Percentiles rank a stretch among this genome's conserved stretches.
Evolutionary conservation across 2,797 vertebrate species (phyloP).

Genomic region (Gephyroberyx darwinii): DNA sequence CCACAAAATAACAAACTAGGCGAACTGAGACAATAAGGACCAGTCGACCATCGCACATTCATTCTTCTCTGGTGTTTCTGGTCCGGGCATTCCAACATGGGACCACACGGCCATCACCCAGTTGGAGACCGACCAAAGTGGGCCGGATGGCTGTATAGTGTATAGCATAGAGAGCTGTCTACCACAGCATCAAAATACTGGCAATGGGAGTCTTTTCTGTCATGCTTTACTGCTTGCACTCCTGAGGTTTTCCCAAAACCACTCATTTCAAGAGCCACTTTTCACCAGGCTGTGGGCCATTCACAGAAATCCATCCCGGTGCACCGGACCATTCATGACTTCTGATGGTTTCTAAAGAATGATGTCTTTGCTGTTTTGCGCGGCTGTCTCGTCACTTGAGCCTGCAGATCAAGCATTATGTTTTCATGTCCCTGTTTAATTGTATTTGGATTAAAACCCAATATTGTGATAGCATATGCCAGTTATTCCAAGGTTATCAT

Average conservation of each 20-base stretch:
- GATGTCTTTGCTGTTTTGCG: slow-evolving; percentile 6
- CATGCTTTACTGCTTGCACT: slow-evolving; percentile 53
- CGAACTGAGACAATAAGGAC: slow-evolving; percentile 24
- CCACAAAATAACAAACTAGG: slow-evolving; percentile 47
- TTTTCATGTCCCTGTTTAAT: neutral
- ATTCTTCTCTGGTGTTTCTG: slow-evolving; percentile 17
- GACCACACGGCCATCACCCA: slow-evolving; percentile 26
- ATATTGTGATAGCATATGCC: neutral
- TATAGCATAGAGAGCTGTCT: slow-evolving; percentile 33
- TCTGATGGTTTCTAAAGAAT: slow-evolving; percentile 49
- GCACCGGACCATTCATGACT: slow-evolving; percentile 48
- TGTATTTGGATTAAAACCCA: neutral
- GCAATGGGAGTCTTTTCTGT: slow-evolving; percentile 31
- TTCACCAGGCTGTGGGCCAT: slow-evolving; percentile 48
- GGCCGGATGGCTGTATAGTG: neutral
- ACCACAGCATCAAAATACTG: slow-evolving; percentile 55
- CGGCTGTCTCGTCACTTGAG: slow-evolving; percentile 1
- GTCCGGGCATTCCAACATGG: slow-evolving; percentile 34
- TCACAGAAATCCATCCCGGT: slow-evolving; percentile 51
- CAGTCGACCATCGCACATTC: neutral
- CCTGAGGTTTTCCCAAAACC: slow-evolving; percentile 62
- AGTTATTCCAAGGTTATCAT: neutral
- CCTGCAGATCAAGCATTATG: neutral
- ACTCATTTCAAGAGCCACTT: slow-evolving; percentile 58
- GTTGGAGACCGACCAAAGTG: slow-evolving; percentile 42